phyloP scores from a whole-genome alignment of 2,888 invertebrate genomes.

The Drosophila mayaguana region DNA sequence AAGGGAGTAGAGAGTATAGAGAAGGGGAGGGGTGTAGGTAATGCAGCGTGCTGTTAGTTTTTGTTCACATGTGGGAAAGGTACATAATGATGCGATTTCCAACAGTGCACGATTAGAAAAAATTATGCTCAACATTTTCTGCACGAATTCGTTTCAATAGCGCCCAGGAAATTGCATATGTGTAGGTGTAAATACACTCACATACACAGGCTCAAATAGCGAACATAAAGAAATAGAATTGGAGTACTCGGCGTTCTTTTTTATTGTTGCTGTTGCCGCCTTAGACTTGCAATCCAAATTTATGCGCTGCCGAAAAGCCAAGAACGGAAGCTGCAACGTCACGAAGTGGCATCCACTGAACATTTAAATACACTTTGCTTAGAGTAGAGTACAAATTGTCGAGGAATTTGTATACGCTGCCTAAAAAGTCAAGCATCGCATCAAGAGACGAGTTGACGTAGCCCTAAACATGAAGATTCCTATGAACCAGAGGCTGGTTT shows the following conservation, averaged over 20 bases:
- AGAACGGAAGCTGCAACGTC: slow-evolving; percentile 32
- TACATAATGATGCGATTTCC: slow-evolving; percentile 59
- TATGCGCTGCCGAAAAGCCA: slow-evolving; percentile 71
- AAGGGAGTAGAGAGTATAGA: neutral
- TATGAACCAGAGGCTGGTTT: neutral
- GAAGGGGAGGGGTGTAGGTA: neutral
- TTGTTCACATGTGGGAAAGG: slow-evolving; percentile 31
- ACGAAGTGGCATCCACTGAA: neutral
- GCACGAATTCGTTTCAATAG: slow-evolving; percentile 72
- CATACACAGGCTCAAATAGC: slow-evolving; percentile 23
- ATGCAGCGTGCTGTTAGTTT: slow-evolving; percentile 28
- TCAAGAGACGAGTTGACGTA: no score
- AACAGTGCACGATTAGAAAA: slow-evolving; percentile 70
- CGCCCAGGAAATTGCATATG: slow-evolving; percentile 51
- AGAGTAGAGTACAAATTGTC: neutral
- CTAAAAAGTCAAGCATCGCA: neutral
- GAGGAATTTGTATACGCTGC: neutral
- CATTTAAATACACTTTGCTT: slow-evolving; percentile 2
- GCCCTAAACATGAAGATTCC: no score
- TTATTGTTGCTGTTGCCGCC: slow-evolving; percentile 21
- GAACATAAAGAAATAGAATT: slow-evolving; percentile 49
- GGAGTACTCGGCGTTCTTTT: slow-evolving; percentile 50
- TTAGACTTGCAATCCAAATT: slow-evolving; percentile 67
- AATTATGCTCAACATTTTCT: slow-evolving; percentile 79
- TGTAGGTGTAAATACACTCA: slow-evolving; percentile 16